Conservation (phyloP, 2,888 invertebrate genomes). For the Dryocosmus kuriphilus region DNA sequence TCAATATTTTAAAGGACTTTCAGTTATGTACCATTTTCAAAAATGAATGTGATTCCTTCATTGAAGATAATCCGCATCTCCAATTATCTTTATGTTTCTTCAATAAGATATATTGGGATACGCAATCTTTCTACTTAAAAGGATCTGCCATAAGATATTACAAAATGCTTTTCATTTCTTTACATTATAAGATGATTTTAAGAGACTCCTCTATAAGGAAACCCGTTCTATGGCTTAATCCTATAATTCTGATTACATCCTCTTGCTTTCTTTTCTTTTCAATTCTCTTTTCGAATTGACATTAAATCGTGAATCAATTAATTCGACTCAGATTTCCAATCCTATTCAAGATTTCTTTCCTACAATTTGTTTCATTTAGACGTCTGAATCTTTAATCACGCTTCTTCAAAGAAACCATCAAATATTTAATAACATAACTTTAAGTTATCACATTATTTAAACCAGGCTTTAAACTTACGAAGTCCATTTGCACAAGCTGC, state of each 20-base stretch:
- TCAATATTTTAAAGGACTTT: not conserved
- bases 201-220: slow-evolving; percentile 9
- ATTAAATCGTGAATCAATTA: not conserved
- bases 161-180: slow-evolving; percentile 5
- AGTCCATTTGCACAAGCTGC: not conserved
- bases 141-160: not conserved
- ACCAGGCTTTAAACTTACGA: not conserved
- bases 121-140: not conserved
- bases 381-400: not conserved
- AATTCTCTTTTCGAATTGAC: not conserved
- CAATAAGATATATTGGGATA: not conserved
- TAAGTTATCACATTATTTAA: not conserved
- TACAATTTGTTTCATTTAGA: not conserved
- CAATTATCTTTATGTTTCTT: not conserved
- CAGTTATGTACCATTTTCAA: not conserved
- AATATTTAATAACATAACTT: not conserved
- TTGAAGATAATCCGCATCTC: not conserved
- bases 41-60: not conserved
- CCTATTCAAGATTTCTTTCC: not conserved
- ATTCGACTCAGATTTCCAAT: not conserved
- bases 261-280: slow-evolving; percentile 5
- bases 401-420: not conserved
- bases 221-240: slow-evolving; percentile 12
- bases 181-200: not conserved
- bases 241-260: not conserved